Percentiles rank a stretch among this genome's conserved stretches.
Evolutionary conservation across 1,140 invertebrate species (phyloP).

Genomic region (Drosophila hydei): DNA sequence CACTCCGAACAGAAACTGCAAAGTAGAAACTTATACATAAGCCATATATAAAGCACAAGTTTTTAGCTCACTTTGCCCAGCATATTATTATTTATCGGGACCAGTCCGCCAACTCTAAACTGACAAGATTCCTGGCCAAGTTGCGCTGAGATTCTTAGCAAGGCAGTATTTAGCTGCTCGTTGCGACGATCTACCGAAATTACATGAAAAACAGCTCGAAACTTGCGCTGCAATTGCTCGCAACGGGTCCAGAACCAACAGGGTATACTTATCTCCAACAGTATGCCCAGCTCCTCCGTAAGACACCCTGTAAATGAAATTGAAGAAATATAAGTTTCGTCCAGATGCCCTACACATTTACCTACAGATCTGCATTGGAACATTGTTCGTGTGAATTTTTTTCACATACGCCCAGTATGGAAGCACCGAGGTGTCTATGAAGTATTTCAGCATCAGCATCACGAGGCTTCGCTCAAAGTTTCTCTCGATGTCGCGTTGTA

Average conservation of each 20-base stretch:
- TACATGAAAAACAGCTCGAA: slow-evolving; percentile 27
- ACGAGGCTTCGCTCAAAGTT: slow-evolving; percentile 24
- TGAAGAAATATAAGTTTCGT: not conserved
- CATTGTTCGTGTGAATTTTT: not conserved
- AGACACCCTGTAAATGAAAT: slow-evolving; percentile 3
- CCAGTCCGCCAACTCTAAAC: slow-evolving; percentile 26
- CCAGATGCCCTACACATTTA: not conserved
- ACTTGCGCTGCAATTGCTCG: slow-evolving; percentile 28
- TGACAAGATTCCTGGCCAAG: slow-evolving; percentile 29
- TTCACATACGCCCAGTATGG: slow-evolving; percentile 39
- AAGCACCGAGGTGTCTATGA: slow-evolving; percentile 25
- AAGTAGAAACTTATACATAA: not conserved
- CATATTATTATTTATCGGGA: slow-evolving; percentile 31
- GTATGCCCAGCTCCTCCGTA: slow-evolving; percentile 13
- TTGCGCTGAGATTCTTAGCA: slow-evolving; percentile 25
- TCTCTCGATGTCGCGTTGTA: slow-evolving; percentile 21
- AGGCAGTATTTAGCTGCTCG: slow-evolving; percentile 13
- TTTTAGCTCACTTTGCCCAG: slow-evolving; percentile 9
- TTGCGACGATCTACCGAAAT: slow-evolving; percentile 16
- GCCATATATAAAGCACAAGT: not conserved
- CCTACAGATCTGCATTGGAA: slow-evolving; percentile 28
- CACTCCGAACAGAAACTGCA: slow-evolving; percentile 31
- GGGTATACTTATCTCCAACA: slow-evolving; percentile 26
- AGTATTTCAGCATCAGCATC: slow-evolving; percentile 23
- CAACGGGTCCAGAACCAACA: slow-evolving; percentile 42